Evolutionary conservation across 2,888 invertebrate genomes (phyloP), one percentile per base, ranked within the genome.

Genomic region (Macrostomum cliftonense): DNA sequence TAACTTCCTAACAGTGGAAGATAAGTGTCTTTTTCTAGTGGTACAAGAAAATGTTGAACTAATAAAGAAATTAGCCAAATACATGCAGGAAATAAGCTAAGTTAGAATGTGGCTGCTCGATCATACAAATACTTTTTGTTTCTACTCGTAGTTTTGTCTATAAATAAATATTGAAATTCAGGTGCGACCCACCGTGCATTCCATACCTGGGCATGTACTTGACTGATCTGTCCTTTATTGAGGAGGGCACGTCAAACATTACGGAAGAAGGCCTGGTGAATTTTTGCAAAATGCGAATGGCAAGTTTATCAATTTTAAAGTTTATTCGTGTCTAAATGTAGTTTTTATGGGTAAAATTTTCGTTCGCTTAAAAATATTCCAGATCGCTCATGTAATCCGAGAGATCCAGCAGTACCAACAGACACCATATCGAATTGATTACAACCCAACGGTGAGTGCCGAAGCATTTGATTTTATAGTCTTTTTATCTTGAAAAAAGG

Each of bases 251-350:
- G 2, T 81, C 86, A 0, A 86, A 85, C 66, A 82, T 83, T 65
- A 85, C 86, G 0, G 83, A 84, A 2, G 85, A 87, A 55, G 80
- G 82, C 47, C 76, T 88, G n/a, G 75, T 88, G 42, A 88, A 88
- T 65, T 88, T 87, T 71, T 85, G 87, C 7, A 88, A 88, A 72
- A 86, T 88, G 86, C 75, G 87, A 73, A 87, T 88, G 87, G 86
- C 85, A 71, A 65, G 69, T 55, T 37, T 21, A 28, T 19, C 28
- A 16, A 12, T 16, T 9, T 40, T 2, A 2, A 40, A 5, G 4
- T 40, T 40, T 2, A 17, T 5, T 5, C 9, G 5, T 7, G 4
- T 7, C 28, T 9, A 28, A 28, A 28, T 28, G 28, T 28, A 9
- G 9, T 9, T 7, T 28, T 9, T 28, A 28, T 28, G 9, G 4